A percentile compares a stretch with the other conserved stretches of the same genome.
These are phyloP conservation scores for Taxidea taxus DNA, from an alignment of 2,113 vertebrate genomes.

Conservation along the genomic window DNA sequence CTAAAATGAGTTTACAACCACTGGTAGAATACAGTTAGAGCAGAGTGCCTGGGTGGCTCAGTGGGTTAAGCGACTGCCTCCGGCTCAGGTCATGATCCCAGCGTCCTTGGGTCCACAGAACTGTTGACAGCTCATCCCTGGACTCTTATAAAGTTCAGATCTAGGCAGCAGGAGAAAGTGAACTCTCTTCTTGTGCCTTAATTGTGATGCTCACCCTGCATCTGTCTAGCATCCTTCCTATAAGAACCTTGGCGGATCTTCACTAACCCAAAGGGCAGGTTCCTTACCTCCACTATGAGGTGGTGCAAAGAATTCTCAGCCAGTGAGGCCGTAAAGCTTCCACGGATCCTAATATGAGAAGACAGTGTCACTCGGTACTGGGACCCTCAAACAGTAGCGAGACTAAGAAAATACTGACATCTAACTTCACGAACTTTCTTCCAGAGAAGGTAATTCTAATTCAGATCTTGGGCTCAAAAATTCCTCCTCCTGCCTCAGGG, in stretches of 20 bases:
- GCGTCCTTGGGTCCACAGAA: background rate
- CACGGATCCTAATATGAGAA: background rate
- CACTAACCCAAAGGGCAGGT: background rate
- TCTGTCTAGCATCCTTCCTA: background rate
- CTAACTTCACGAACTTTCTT: background rate
- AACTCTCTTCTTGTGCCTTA: background rate
- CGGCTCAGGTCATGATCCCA: background rate
- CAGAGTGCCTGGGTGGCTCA: background rate
- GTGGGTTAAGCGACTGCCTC: background rate
- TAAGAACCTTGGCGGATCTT: background rate
- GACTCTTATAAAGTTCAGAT: background rate
- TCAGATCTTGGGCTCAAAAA: background rate
- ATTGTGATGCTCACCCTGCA: background rate
- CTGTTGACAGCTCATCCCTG: background rate
- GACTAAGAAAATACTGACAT: background rate
- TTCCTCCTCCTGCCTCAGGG: background rate
- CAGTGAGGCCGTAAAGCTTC: background rate
- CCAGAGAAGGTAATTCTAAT: background rate
- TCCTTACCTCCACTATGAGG: background rate
- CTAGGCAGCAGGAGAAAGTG: background rate
- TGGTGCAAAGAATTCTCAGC: background rate
- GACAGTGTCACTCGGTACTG: background rate
- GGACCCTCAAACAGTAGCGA: background rate
- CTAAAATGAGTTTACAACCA: background rate
- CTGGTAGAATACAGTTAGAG: background rate